phyloP scores from a whole-genome alignment of 2,113 vertebrate species.

The Lathamus discolor region DNA sequence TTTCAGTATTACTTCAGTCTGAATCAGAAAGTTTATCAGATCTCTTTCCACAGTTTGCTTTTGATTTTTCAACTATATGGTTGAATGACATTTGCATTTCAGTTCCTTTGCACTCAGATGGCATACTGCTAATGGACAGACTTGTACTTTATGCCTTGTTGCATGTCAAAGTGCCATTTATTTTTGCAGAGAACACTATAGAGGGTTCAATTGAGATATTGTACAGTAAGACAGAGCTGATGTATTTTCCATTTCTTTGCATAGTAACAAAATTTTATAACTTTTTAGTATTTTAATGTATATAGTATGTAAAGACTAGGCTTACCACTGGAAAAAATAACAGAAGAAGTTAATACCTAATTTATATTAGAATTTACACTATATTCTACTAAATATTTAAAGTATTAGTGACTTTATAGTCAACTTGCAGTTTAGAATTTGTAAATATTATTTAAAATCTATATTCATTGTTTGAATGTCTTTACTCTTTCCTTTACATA shows the following conservation, averaged over 20 bases:
- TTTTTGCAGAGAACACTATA: constrained; percentile 68
- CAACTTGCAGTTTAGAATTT: constrained; percentile 53
- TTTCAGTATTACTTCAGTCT: constrained; percentile 34
- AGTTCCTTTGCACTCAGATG: constrained; percentile 36
- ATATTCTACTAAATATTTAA: constrained; percentile 61
- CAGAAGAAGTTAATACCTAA: constrained; percentile 43
- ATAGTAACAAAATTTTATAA: constrained; percentile 72
- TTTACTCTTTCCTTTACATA: constrained; percentile 64
- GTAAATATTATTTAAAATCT: constrained; percentile 48
- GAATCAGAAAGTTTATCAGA: constrained; percentile 33
- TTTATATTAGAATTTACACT: constrained; percentile 73
- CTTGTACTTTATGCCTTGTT: constrained; percentile 50
- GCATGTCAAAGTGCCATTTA: constrained; percentile 73
- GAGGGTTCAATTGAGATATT: constrained; percentile 66
- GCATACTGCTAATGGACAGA: constrained; percentile 13
- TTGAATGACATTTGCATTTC: constrained; percentile 16
- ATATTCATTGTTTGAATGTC: constrained; percentile 49
- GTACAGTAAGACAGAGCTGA: constrained; percentile 71
- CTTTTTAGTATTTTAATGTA: constrained; percentile 74
- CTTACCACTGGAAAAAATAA: constrained; percentile 28
- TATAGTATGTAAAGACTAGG: constrained; percentile 63
- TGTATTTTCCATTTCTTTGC: constrained; percentile 72
- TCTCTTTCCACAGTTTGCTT: constrained; percentile 27
- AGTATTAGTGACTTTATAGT: constrained; percentile 64
- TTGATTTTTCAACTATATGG: background rate